Evolutionary conservation across 2,888 invertebrate species (phyloP).

Genomic region (Nephrocerus scutellatus): DNA sequence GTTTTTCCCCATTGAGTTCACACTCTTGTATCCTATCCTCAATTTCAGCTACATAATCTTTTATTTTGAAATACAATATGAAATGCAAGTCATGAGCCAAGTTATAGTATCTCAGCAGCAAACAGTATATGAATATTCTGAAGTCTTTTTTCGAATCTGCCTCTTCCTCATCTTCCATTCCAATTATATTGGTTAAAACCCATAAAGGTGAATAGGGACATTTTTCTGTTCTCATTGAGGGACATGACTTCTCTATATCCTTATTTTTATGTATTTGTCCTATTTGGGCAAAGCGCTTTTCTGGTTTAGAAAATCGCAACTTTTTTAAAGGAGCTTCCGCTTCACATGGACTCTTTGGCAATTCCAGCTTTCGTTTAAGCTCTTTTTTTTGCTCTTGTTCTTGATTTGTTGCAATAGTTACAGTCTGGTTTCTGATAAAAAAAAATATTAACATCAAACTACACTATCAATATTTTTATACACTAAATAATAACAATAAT

Average conservation of each 20-base stretch:
- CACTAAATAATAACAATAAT: too few relatives aligned
- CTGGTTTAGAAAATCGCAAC: conserved; percentile 30
- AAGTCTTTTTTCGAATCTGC: conserved; percentile 42
- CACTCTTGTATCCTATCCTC: conserved; percentile 26
- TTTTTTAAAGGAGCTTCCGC: conserved; percentile 32
- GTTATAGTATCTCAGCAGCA: conserved; percentile 44
- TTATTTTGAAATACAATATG: conserved; percentile 37
- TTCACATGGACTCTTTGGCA: conserved; percentile 30
- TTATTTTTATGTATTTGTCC: not conserved
- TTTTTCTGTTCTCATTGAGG: conserved; percentile 26
- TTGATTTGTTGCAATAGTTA: not conserved
- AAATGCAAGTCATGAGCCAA: conserved; percentile 39
- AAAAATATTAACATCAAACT: conserved; percentile 11
- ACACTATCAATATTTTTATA: too few relatives aligned
- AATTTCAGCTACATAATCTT: conserved; percentile 39
- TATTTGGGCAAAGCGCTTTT: conserved; percentile 31
- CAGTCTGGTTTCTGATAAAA: conserved; percentile 13
- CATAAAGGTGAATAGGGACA: conserved; percentile 36
- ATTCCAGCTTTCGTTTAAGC: conserved; percentile 30
- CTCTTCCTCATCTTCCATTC: conserved; percentile 38
- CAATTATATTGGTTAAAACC: conserved; percentile 36
- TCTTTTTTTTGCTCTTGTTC: conserved; percentile 27
- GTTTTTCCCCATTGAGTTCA: too few relatives aligned
- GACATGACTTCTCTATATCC: not conserved
- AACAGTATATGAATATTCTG: conserved; percentile 38